Percentiles rank a stretch among this genome's conserved stretches.
Evolutionary conservation across 64 coral and sea anemone genomes (phyloP).

Genomic region (Anthopleura sola): DNA sequence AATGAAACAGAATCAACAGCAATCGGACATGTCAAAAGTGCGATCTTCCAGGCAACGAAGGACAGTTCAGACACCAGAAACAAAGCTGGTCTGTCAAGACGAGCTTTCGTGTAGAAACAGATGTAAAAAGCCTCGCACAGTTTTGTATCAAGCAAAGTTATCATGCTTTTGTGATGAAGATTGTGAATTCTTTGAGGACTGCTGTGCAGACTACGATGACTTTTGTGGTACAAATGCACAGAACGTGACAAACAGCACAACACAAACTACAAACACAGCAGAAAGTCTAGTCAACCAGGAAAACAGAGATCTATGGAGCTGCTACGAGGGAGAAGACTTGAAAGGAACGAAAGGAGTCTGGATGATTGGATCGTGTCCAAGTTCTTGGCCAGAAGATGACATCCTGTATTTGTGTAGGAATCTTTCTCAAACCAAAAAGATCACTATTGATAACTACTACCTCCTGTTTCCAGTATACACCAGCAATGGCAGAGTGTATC

Average conservation of each 20-base stretch:
- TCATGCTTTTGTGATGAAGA: background rate
- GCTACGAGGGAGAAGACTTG: background rate
- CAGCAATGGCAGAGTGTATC: slow-evolving; percentile 17
- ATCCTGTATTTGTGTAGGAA: background rate
- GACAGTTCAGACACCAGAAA: background rate
- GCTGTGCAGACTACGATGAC: background rate
- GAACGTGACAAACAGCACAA: background rate
- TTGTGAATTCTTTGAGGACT: background rate
- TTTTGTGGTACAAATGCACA: background rate
- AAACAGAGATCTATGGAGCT: background rate
- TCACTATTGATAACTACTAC: slow-evolving; percentile 9
- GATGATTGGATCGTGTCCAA: slow-evolving; percentile 25
- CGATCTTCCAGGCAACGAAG: background rate
- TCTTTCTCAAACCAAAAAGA: background rate
- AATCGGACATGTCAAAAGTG: background rate
- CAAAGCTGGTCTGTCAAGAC: background rate
- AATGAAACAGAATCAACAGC: too few relatives aligned
- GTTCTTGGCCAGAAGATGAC: background rate
- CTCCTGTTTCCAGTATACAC: slow-evolving; percentile 23
- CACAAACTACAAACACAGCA: background rate
- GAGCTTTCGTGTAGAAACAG: slow-evolving; percentile 1
- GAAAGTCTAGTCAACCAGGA: background rate
- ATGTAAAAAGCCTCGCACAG: background rate
- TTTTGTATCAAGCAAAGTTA: background rate
- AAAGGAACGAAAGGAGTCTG: background rate